Conservation (phyloP, 2,113 vertebrate species). For the Struthio camelus region DNA sequence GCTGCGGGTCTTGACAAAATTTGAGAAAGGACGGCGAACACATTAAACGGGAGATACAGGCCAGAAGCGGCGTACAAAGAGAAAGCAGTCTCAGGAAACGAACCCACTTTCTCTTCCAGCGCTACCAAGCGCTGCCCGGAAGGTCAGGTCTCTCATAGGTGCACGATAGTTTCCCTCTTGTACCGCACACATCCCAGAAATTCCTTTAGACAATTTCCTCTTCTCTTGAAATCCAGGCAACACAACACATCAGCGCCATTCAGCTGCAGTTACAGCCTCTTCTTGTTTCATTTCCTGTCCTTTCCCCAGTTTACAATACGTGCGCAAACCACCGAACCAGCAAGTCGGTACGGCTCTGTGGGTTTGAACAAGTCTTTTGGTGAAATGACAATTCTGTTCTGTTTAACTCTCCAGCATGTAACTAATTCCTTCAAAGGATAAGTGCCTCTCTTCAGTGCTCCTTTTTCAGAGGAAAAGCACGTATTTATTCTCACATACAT, state of each 20-base stretch:
- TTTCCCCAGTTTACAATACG: not conserved
- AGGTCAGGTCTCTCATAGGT: not conserved
- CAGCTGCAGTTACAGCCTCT: not conserved
- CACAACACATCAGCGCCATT: not conserved
- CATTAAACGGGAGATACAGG: not conserved
- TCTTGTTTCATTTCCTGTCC: not conserved
- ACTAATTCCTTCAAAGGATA: not conserved
- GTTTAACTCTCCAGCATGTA: not conserved
- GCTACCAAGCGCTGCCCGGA: not conserved
- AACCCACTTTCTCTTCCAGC: not conserved
- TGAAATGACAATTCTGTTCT: not conserved
- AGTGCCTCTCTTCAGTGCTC: not conserved
- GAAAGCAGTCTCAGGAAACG: not conserved
- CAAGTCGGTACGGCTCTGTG: not conserved
- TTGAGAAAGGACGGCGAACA: not conserved
- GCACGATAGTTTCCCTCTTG: not conserved
- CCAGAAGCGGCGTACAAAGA: not conserved
- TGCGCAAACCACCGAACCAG: not conserved
- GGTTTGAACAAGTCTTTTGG: not conserved
- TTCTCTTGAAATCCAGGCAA: not conserved
- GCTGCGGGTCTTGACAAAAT: not conserved
- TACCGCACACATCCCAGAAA: not conserved
- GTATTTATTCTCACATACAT: not conserved
- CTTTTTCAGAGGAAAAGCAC: not conserved
- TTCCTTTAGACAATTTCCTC: not conserved